Base-by-base conservation (phyloP, 2,113 vertebrate species). In the Dolichotis patagonum region DNA sequence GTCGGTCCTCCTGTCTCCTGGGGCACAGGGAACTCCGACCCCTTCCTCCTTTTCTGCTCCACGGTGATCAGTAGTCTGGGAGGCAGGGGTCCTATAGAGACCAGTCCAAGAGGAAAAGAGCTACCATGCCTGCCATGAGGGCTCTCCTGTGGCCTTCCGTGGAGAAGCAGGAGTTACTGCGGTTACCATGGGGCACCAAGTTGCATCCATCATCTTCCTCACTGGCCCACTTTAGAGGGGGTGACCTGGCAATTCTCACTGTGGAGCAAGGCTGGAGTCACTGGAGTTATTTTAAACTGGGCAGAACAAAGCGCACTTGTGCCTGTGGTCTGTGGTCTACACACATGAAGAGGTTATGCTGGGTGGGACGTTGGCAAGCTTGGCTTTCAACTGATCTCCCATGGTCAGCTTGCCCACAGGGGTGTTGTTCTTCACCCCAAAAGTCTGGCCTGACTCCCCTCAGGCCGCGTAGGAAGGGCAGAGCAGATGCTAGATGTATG, bases 231-330 rank as follows among this genome's bases (percentile, higher is more conserved):
- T 94, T 85, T 56, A 83, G 90, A n/a, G 52, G 88, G 38, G 30
- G 62, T 32, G 13, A 62, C 35, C 94, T 94, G 96, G 95, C 69
- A 54, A 56, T 49, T 90, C 90, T 96, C 13, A 41, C 49, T 43
- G 81, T 14, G 13, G 65, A 85, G n/a, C 78, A 71, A 77, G 69
- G 71, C 75, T 43, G 85, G 80, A 26, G 30, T 96, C 95, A 91
- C 49, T 38, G 85, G 80, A 35, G 30, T 96, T 96, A 88, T 95
- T 95, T 96, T 94, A 92, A 96, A 85, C 90, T 82, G 58, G 69
- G 81, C 11, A 12, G 95, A 93, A 93, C 84, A 95, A 62, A 91
- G 90, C 63, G 43, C n/a, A 0, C 0, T 3, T 77, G 95, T 95
- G 43, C 71, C 52, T 91, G 73, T 32, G 80, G 94, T 41, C 87